These are phyloP conservation scores for Heterotilapia buettikoferi DNA, from an alignment of 2,113 vertebrate genomes.

Conservation along the genomic window DNA sequence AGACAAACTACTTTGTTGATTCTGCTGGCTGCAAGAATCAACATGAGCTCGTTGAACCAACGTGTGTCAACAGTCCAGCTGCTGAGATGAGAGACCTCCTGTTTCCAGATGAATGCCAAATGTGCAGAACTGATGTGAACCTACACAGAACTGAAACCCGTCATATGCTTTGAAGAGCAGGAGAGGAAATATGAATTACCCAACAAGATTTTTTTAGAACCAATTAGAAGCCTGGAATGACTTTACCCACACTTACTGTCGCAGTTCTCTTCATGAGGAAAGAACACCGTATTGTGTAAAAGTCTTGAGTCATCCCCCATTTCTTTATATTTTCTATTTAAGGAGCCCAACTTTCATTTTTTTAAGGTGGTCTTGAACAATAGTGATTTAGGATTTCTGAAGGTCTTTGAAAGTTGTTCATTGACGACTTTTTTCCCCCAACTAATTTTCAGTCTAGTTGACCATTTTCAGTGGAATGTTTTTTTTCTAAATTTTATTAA, in stretches of 20 bases:
- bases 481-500: not conserved
- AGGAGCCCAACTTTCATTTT: too few relatives aligned
- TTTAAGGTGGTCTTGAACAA: too few relatives aligned
- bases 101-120: not conserved
- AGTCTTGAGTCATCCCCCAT: not conserved
- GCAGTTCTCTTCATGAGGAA: not conserved
- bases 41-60: rapidly evolving
- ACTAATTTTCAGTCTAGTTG: not conserved
- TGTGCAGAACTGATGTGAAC: not conserved
- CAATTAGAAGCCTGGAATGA: not conserved
- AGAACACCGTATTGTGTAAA: not conserved
- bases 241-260: not conserved
- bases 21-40: not conserved
- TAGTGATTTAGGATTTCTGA: too few relatives aligned
- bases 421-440: not conserved
- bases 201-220: not conserved
- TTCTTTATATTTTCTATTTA: not conserved
- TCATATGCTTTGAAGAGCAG: not conserved
- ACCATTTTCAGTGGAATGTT: not conserved
- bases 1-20: not conserved
- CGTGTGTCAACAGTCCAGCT: not conserved
- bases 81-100: not conserved
- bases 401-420: too few relatives aligned
- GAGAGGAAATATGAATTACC: not conserved
- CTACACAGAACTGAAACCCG: not conserved